A percentile compares a stretch with the other conserved stretches of the same genome.
Conservation (phyloP, 2,113 vertebrate species). For the Tyto alba region DNA sequence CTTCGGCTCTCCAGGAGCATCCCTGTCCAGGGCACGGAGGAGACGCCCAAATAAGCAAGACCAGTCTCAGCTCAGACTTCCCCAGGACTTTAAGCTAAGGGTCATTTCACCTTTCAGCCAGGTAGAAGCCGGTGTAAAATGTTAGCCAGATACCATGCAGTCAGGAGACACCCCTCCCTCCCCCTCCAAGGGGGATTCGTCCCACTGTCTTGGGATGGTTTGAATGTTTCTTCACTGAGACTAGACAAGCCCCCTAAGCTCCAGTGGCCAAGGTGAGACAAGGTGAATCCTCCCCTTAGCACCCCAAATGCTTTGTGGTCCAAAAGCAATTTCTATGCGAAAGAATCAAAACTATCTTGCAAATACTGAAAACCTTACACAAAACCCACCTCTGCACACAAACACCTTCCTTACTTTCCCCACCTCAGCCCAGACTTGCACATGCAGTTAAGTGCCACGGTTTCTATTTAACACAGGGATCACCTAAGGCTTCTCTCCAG, state of each 20-base stretch:
- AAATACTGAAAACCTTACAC: not conserved
- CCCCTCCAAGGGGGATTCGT: not conserved
- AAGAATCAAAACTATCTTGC: not conserved
- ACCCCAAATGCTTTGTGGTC: accelerated
- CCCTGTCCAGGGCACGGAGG: accelerated
- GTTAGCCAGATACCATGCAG: not conserved
- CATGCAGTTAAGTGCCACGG: not conserved
- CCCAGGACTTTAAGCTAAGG: not conserved
- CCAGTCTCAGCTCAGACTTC: not conserved
- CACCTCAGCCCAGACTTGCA: not conserved
- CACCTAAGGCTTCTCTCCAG: not conserved
- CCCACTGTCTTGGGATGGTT: not conserved
- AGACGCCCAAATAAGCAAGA: not conserved
- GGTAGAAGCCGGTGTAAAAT: not conserved
- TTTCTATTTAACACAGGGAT: not conserved
- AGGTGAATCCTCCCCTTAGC: not conserved
- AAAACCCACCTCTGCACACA: not conserved
- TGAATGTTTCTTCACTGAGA: not conserved
- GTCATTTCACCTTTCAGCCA: not conserved
- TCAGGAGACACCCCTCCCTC: not conserved
- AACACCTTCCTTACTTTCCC: not conserved
- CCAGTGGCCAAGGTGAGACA: not conserved
- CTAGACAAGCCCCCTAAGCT: not conserved
- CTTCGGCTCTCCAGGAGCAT: not conserved
- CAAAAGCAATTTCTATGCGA: not conserved